Conservation (phyloP, 2,888 invertebrate genomes). For the Lycia hirtaria region DNA sequence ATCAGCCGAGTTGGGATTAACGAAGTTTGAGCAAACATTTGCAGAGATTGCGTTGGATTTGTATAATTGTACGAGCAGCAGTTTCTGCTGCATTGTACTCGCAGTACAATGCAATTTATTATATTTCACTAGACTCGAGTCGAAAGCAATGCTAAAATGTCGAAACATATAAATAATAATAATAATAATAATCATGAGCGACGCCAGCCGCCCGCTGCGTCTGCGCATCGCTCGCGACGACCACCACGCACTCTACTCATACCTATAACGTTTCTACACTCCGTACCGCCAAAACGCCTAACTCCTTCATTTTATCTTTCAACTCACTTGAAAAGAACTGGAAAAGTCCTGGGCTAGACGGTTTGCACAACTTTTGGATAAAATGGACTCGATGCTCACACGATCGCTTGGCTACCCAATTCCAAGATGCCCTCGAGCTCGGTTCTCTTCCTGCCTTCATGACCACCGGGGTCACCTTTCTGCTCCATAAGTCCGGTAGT, state of each 20-base stretch:
- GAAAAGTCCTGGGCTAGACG: too few species aligned
- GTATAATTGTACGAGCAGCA: conserved; percentile 36
- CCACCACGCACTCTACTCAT: conserved; percentile 33
- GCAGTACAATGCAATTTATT: conserved; percentile 3
- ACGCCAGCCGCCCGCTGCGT: conserved; percentile 68
- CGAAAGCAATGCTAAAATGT: too few species aligned
- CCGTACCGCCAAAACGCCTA: conserved; percentile 36
- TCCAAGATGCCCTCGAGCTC: too few species aligned
- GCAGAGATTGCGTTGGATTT: conserved; percentile 41
- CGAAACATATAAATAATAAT: too few species aligned
- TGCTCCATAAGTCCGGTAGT: too few species aligned
- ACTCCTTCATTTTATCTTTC: conserved; percentile 31
- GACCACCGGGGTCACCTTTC: too few species aligned
- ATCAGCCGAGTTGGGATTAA: conserved; percentile 60
- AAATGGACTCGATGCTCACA: too few species aligned
- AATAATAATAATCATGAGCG: too few species aligned
- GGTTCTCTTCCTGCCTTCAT: too few species aligned
- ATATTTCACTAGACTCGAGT: too few species aligned
- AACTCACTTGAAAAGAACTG: conserved; percentile 36
- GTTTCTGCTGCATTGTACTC: conserved; percentile 20
- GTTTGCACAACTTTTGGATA: too few species aligned
- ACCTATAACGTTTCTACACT: conserved; percentile 25
- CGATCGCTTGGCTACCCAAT: too few species aligned
- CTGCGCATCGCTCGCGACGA: conserved; percentile 45
- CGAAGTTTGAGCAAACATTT: conserved; percentile 56